These are phyloP conservation scores for Seira musarum DNA, from an alignment of 2,888 invertebrate species.

Conservation along the genomic window DNA sequence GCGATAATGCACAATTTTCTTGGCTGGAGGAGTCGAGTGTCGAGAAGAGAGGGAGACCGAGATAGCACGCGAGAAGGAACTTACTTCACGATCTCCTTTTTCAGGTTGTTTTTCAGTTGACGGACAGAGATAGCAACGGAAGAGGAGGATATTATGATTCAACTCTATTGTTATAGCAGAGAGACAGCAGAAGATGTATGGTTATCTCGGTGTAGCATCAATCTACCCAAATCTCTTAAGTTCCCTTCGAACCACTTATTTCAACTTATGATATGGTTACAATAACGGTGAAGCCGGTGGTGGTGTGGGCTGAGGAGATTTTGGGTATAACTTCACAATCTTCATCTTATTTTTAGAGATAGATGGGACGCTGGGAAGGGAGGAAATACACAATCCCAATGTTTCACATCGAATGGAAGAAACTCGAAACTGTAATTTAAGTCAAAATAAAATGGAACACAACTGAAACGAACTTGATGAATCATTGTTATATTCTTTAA, in stretches of 20 bases:
- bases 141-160: background rate
- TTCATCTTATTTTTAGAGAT: constrained; percentile 1
- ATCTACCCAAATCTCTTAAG: constrained; percentile 6
- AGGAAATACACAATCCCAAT: no score
- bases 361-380: no score
- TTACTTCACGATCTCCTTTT: background rate
- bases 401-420: no score
- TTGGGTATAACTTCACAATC: background rate
- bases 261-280: constrained; percentile 1
- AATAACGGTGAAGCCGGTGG: constrained; percentile 3
- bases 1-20: constrained; percentile 13
- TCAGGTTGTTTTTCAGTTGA: constrained; percentile 11
- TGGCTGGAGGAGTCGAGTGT: background rate
- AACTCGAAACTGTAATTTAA: no score
- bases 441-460: no score
- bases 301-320: background rate
- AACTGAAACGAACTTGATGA: no score
- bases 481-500: no score
- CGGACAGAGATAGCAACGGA: background rate
- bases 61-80: background rate
- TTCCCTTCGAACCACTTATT: background rate
- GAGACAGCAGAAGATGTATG: background rate
- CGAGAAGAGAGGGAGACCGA: background rate
- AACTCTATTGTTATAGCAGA: background rate
- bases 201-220: background rate